Evolutionary conservation across 1,140 invertebrate species (phyloP), one percentile per base, ranked within the genome.

Genomic region (Diploscapter pachys): DNA sequence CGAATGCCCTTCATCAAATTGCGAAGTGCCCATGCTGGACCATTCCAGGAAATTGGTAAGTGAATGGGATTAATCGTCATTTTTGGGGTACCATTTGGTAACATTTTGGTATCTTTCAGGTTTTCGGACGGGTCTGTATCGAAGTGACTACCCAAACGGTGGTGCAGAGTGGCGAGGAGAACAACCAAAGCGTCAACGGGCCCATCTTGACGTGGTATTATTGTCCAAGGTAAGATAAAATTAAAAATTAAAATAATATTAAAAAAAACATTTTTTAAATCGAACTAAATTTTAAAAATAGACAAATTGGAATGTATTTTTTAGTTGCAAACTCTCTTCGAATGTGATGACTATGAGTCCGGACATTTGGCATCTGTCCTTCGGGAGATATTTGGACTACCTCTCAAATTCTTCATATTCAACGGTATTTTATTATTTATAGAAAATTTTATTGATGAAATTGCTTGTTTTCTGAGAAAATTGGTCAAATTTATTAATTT

Each of bases 11-110:
- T 76, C 92, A 0, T 87, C 89, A n/a, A 80, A 80, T 3, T 97
- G 95, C 87, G 90, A 91, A 52, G 90, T 91, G 4, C 90, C 93
- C 3, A 94, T 97, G 89, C 88, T 92, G 53, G 91, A 94, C 63
- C 96, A 99, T 86, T 90, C 94, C 3, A 88, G 95, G 53, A 88
- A 92, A 77, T 93, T 94, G 85, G 91, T 31, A 31, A 31, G 31
- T 31, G 1, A 31, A 31, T 31, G 31, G 31, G 31, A 31, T 1
- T 31, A 31, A 1, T 31, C 31, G 1, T 31, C 31, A 1, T 31
- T 31, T 31, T 31, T 31, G 31, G 31, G 31, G 1, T 31, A 1
- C 31, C 31, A 31, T 1, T 31, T 31, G 31, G 31, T 31, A 31
- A 1, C 31, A 0, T 0, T 1, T 31, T 31, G 31, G 31, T 31